Evolutionary conservation across 2,797 vertebrate species (phyloP).

Genomic region (Heteromormyrus szaboi): DNA sequence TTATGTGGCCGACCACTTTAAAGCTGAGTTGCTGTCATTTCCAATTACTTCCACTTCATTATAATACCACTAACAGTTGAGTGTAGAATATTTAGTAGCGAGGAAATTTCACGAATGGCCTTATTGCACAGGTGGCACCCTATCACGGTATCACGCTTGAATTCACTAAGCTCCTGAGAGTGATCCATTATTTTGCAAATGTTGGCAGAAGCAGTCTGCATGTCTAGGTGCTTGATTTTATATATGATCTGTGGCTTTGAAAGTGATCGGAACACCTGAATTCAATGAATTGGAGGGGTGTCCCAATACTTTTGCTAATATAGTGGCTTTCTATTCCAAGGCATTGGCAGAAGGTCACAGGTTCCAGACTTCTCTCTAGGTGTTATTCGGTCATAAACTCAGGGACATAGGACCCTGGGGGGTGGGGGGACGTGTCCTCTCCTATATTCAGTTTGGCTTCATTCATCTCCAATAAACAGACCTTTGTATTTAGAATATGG

Average conservation of each 20-base stretch:
- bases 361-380: neutral
- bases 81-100: neutral
- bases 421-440: neutral
- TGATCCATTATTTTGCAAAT: neutral
- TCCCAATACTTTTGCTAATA: neutral
- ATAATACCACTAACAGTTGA: neutral
- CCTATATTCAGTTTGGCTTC: neutral
- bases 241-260: neutral
- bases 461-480: neutral
- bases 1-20: neutral
- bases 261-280: neutral
- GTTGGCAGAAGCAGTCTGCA: neutral
- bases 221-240: neutral
- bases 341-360: neutral
- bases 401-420: neutral
- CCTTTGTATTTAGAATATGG: neutral
- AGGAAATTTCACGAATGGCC: neutral
- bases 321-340: neutral
- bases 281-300: neutral
- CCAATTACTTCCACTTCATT: neutral
- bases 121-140: neutral
- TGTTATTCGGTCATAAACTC: neutral
- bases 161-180: neutral
- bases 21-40: neutral
- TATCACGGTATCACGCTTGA: neutral